phyloP scores from a whole-genome alignment of 1,140 invertebrate species.

The Leptinotarsa texana region DNA sequence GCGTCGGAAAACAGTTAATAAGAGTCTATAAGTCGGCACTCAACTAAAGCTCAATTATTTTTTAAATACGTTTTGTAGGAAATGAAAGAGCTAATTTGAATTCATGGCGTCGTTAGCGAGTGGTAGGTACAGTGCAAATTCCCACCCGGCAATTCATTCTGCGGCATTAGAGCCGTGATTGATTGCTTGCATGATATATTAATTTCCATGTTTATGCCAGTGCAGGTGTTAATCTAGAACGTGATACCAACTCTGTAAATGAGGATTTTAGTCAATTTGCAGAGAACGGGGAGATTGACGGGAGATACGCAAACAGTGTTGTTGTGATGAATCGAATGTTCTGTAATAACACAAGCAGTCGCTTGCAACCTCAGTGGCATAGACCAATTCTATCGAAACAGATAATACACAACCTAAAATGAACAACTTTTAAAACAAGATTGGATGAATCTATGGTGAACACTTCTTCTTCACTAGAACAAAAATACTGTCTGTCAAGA shows the following conservation, averaged over 20 bases:
- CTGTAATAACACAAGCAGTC: no score
- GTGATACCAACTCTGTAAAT: conserved; percentile 15
- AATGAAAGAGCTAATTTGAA: conserved; percentile 25
- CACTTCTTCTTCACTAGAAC: no score
- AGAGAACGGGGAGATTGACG: background rate
- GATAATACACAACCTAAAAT: no score
- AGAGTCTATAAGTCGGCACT: background rate
- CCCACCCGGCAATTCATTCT: conserved; percentile 21
- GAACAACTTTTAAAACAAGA: no score
- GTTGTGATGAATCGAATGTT: no score
- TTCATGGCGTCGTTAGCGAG: conserved; percentile 20
- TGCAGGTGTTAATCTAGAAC: conserved; percentile 23
- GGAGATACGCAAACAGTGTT: no score
- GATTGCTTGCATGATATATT: conserved; percentile 28
- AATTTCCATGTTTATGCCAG: conserved; percentile 24
- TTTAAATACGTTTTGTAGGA: background rate
- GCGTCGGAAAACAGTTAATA: background rate
- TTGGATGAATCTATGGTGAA: no score
- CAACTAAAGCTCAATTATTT: background rate
- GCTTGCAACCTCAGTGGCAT: no score
- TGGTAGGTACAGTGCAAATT: conserved; percentile 16
- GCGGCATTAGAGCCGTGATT: conserved; percentile 23
- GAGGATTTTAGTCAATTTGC: conserved; percentile 20
- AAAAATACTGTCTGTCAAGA: no score
- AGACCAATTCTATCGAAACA: no score